phyloP scores from a whole-genome alignment of 2,797 vertebrate species.

The Oreochromis grahami region DNA sequence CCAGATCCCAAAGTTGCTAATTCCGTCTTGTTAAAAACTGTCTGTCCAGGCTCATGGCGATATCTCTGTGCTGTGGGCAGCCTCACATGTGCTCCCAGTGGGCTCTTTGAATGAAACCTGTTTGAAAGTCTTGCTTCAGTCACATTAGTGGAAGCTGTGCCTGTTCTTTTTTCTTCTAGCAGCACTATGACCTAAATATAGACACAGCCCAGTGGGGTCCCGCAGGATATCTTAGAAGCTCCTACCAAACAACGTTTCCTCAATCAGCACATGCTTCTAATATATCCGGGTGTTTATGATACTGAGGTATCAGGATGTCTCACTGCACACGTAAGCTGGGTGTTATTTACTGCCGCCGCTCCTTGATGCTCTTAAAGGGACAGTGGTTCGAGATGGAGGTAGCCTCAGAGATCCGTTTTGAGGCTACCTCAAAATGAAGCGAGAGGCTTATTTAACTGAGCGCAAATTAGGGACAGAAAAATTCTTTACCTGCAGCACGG shows the following conservation, averaged over 20 bases:
- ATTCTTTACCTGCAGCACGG: conserved; percentile 18
- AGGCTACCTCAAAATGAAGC: not conserved
- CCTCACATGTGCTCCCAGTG: not conserved
- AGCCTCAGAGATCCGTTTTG: not conserved
- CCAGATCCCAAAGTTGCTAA: not conserved
- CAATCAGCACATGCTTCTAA: conserved; percentile 13
- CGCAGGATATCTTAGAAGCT: conserved; percentile 1
- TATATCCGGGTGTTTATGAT: not conserved
- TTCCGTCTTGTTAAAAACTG: not conserved
- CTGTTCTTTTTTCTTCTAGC: conserved; percentile 3
- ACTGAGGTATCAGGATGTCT: not conserved
- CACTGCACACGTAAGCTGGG: not conserved
- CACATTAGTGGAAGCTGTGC: conserved; percentile 1
- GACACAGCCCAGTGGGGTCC: conserved; percentile 6
- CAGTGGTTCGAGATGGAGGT: not conserved
- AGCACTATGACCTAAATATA: conserved; percentile 49
- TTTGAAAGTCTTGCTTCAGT: conserved; percentile 23
- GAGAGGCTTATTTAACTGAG: not conserved
- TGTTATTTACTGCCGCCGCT: not conserved
- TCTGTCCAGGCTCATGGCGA: not conserved
- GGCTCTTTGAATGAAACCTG: conserved; percentile 20
- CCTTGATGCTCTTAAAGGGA: not conserved
- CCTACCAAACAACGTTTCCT: conserved; percentile 18
- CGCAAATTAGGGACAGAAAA: not conserved
- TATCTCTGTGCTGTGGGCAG: not conserved